Conservation (phyloP, 2,113 vertebrate species). For the Uria aalge region DNA sequence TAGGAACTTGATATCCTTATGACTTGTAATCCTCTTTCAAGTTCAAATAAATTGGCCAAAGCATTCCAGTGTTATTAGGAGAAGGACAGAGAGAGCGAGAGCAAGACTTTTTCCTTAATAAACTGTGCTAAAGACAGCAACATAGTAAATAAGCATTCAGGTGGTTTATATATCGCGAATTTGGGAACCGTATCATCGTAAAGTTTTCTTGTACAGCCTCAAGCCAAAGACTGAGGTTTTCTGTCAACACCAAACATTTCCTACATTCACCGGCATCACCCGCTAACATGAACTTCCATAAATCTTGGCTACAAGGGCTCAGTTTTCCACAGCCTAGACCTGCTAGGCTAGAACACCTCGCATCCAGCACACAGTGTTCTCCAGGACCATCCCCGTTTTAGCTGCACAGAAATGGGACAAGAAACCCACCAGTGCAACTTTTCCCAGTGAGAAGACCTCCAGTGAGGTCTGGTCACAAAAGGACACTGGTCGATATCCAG, state of each 20-base stretch:
- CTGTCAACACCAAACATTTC: neutral
- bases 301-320: neutral
- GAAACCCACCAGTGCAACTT: neutral
- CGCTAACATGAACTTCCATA: neutral
- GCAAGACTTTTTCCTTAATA: neutral
- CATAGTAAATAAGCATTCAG: neutral
- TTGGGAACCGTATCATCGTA: neutral
- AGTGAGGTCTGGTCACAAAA: neutral
- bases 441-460: neutral
- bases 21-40: neutral
- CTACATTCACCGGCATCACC: neutral
- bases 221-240: neutral
- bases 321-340: neutral
- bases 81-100: neutral
- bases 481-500: neutral
- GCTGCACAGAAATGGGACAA: neutral
- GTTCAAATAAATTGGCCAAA: neutral
- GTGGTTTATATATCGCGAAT: neutral
- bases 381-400: neutral
- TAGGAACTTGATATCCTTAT: neutral
- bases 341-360: neutral
- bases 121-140: neutral
- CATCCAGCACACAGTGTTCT: neutral
- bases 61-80: neutral
- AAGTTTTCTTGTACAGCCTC: neutral